A percentile compares a stretch with the other conserved stretches of the same genome.
phyloP scores from a whole-genome alignment of 1,140 invertebrate genomes.

The Drosophila fuyamai region DNA sequence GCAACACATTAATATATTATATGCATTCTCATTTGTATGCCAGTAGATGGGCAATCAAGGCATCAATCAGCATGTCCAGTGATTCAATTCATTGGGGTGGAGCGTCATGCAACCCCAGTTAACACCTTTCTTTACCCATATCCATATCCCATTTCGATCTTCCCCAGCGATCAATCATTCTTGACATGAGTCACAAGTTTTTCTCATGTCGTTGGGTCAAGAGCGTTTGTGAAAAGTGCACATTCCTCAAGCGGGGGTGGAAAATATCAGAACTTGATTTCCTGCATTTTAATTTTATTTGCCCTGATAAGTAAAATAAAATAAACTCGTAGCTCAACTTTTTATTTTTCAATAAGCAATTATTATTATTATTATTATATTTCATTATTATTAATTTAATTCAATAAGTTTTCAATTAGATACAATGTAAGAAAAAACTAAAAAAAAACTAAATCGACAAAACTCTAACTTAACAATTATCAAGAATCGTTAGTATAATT shows the following conservation, averaged over 20 bases:
- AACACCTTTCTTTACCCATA: constrained; percentile 26
- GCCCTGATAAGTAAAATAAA: too few species aligned
- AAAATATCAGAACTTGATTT: neutral
- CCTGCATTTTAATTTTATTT: constrained; percentile 1
- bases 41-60: constrained; percentile 54
- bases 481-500: too few species aligned
- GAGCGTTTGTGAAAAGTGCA: constrained; percentile 11
- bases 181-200: constrained; percentile 19
- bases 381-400: neutral
- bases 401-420: too few species aligned
- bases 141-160: constrained; percentile 28
- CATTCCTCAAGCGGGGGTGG: constrained; percentile 6
- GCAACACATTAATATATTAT: constrained; percentile 15
- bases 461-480: too few species aligned
- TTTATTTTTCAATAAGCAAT: neutral
- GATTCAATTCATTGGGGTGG: constrained; percentile 27
- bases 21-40: constrained; percentile 44
- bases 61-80: constrained; percentile 62
- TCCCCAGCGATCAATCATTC: constrained; percentile 6
- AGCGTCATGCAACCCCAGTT: constrained; percentile 38
- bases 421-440: too few species aligned
- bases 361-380: too few species aligned
- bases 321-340: neutral
- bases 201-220: constrained; percentile 15
- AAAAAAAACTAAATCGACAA: too few species aligned